Conservation (phyloP, 2,113 vertebrate genomes). For the Phalacrocorax aristotelis region DNA sequence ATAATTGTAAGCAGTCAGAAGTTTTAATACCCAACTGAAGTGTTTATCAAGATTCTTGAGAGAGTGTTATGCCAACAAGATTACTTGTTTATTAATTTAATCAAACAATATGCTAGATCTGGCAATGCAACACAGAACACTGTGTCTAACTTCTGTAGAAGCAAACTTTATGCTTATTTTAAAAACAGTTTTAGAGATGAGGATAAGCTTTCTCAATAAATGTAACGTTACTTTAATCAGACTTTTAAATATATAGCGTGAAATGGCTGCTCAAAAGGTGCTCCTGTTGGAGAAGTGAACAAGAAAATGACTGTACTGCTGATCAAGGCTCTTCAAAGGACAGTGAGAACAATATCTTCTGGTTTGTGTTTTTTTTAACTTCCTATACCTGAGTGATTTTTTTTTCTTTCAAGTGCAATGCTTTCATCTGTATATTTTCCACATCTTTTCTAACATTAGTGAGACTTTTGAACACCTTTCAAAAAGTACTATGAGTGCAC, state of each 20-base stretch:
- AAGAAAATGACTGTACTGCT: background rate
- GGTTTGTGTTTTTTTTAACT: background rate
- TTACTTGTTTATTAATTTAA: background rate
- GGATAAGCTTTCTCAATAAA: background rate
- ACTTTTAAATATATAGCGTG: background rate
- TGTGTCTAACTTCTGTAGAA: background rate
- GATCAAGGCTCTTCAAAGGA: background rate
- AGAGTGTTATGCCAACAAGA: background rate
- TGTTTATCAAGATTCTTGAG: background rate
- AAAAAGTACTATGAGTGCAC: background rate
- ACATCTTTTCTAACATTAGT: background rate
- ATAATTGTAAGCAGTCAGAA: background rate
- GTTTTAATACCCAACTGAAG: background rate
- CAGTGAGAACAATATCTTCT: background rate
- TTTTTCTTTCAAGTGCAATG: background rate
- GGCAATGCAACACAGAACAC: background rate
- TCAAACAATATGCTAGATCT: background rate
- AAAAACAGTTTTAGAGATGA: background rate
- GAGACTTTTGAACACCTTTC: background rate
- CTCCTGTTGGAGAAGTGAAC: background rate
- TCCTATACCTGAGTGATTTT: background rate
- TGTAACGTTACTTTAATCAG: background rate
- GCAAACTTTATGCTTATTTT: background rate
- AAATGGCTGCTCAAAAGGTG: background rate
- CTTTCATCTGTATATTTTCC: background rate